Percentiles rank a stretch among this genome's conserved stretches.
Conservation (phyloP, 2,797 vertebrate species). For the Rhinophrynus dorsalis region DNA sequence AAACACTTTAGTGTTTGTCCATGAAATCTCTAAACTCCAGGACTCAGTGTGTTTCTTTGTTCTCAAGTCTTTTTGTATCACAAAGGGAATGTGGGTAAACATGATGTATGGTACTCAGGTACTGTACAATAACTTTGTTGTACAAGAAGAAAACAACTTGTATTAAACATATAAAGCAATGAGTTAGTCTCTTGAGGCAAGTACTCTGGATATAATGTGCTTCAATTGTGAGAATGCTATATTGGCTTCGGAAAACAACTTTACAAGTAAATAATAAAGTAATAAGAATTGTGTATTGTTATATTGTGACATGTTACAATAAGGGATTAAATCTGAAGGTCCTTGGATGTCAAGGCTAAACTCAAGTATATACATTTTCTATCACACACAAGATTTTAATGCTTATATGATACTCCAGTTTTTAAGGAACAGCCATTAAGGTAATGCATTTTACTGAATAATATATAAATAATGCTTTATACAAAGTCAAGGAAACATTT, state of each 20-base stretch:
- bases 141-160: neutral
- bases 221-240: constrained; percentile 69
- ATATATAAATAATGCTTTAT: constrained; percentile 65
- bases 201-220: constrained; percentile 69
- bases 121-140: neutral
- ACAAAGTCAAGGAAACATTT: constrained; percentile 77
- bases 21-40: neutral
- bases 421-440: constrained; percentile 57
- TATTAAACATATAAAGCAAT: constrained; percentile 58
- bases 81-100: neutral
- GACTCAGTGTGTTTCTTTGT: neutral
- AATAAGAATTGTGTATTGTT: constrained; percentile 64
- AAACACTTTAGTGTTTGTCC: neutral
- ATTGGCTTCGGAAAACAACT: constrained; percentile 56
- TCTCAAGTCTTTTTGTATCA: neutral
- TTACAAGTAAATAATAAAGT: constrained; percentile 43
- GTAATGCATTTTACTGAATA: constrained; percentile 65
- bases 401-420: constrained; percentile 28
- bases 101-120: neutral
- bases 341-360: constrained; percentile 58
- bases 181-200: constrained; percentile 76
- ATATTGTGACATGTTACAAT: constrained; percentile 61
- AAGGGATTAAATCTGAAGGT: constrained; percentile 73
- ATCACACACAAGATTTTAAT: constrained; percentile 22
- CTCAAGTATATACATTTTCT: constrained; percentile 60